phyloP scores from a whole-genome alignment of 2,888 invertebrate species.

The Antitype chi region DNA sequence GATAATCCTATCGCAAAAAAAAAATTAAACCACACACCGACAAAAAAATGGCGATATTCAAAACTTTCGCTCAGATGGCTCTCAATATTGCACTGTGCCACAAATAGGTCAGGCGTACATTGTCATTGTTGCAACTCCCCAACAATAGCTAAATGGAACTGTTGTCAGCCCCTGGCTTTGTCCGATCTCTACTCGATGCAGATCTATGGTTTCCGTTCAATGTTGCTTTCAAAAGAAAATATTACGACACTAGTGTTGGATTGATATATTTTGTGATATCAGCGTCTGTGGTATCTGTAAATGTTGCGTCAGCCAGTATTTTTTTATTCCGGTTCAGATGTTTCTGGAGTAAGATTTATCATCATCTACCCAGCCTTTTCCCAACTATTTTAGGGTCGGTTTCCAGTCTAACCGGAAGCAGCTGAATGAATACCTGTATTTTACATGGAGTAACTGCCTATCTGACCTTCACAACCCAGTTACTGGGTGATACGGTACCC shows the following conservation, averaged over 20 bases:
- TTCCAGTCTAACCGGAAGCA: too few species aligned
- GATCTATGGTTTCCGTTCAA: constrained; percentile 82
- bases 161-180: constrained; percentile 82
- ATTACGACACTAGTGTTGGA: constrained; percentile 54
- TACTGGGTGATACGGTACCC: too few species aligned
- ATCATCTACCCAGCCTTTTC: too few species aligned
- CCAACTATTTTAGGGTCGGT: too few species aligned
- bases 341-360: neutral
- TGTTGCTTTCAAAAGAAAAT: constrained; percentile 77
- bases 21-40: constrained; percentile 31
- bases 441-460: too few species aligned
- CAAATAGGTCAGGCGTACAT: constrained; percentile 65
- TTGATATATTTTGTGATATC: constrained; percentile 31
- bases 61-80: constrained; percentile 62
- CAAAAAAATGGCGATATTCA: constrained; percentile 50
- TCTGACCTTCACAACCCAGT: too few species aligned
- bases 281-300: constrained; percentile 5
- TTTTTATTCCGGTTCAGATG: neutral
- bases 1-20: constrained; percentile 18
- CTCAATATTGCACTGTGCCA: constrained; percentile 59
- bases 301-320: neutral
- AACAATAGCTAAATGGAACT: constrained; percentile 84
- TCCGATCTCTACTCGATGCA: constrained; percentile 83
- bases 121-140: constrained; percentile 65
- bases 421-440: too few species aligned